Conservation (phyloP, 2,113 vertebrate species). For the Plecturocebus donacophilus region DNA sequence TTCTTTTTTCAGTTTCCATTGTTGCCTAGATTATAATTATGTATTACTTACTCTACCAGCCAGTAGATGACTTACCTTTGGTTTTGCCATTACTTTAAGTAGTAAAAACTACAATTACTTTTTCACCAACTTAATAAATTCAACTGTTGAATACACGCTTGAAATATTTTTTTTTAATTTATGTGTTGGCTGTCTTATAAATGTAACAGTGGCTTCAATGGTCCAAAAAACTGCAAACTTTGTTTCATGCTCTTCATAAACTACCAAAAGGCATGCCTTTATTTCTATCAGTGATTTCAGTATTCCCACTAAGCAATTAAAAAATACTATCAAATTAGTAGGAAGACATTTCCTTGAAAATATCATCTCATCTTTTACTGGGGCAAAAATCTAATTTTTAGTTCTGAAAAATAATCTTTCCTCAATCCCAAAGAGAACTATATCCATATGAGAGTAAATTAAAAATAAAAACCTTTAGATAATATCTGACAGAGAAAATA, state of each 20-base stretch:
- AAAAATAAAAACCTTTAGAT: conserved; percentile 14
- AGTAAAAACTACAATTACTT: too few species aligned
- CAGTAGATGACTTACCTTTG: not conserved
- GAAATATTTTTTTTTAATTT: not conserved
- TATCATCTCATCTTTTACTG: not conserved
- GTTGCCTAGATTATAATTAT: not conserved
- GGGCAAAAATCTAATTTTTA: not conserved
- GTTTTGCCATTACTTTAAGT: too few species aligned
- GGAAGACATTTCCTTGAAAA: not conserved
- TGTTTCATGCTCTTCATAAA: not conserved
- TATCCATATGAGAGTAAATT: conserved; percentile 31
- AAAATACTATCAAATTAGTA: not conserved
- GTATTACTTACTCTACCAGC: not conserved
- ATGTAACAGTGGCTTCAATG: not conserved
- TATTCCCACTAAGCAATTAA: not conserved
- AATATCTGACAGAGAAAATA: conserved; percentile 31
- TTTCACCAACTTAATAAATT: not conserved
- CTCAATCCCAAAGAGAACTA: not conserved
- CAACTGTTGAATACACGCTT: not conserved
- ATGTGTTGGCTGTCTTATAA: not conserved
- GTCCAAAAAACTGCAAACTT: not conserved
- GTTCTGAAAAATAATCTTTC: conserved; percentile 38
- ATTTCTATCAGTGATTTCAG: not conserved
- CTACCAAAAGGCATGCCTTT: not conserved
- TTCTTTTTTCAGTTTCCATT: not conserved